A percentile compares a stretch with the other conserved stretches of the same genome.
These are phyloP conservation scores for Camelus bactrianus DNA, from an alignment of 2,113 vertebrate genomes.

Conservation along the genomic window DNA sequence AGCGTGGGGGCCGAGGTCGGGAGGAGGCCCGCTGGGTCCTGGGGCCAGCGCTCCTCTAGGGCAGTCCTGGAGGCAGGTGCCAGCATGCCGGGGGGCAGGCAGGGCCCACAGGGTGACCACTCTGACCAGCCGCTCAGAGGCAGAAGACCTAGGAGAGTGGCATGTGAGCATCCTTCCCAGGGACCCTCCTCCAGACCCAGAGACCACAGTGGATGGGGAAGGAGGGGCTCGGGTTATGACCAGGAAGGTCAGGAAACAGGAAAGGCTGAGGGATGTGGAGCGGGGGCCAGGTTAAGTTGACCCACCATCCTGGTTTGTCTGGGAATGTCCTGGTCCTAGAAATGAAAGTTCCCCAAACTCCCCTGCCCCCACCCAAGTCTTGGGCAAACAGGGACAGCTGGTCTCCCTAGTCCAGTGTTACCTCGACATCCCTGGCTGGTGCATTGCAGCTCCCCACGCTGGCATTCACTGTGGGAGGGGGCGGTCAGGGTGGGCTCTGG, in stretches of 20 bases:
- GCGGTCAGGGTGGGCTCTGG: neutral
- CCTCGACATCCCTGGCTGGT: constrained; percentile 90
- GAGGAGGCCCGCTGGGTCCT: neutral
- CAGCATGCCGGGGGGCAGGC: constrained; percentile 78
- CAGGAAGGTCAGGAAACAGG: neutral
- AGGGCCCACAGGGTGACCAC: constrained; percentile 93
- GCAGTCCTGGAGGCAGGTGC: neutral
- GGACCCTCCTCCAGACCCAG: neutral
- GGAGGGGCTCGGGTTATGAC: neutral
- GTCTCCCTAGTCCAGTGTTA: constrained; percentile 66
- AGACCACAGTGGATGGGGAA: neutral
- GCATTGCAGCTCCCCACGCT: constrained; percentile 88
- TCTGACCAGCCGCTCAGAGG: constrained; percentile 92
- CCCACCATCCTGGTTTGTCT: neutral
- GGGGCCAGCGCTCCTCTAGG: neutral
- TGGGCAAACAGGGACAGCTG: neutral
- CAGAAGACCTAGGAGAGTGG: constrained; percentile 70
- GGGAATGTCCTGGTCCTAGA: neutral
- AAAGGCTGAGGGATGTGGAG: neutral
- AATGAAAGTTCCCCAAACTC: neutral
- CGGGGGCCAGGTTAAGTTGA: neutral
- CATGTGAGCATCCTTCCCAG: neutral
- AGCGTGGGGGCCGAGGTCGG: neutral
- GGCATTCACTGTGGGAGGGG: constrained; percentile 88
- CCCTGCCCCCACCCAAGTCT: neutral